Evolutionary conservation across 2,888 invertebrate genomes (phyloP).

Genomic region (Epirrhoe alternata): DNA sequence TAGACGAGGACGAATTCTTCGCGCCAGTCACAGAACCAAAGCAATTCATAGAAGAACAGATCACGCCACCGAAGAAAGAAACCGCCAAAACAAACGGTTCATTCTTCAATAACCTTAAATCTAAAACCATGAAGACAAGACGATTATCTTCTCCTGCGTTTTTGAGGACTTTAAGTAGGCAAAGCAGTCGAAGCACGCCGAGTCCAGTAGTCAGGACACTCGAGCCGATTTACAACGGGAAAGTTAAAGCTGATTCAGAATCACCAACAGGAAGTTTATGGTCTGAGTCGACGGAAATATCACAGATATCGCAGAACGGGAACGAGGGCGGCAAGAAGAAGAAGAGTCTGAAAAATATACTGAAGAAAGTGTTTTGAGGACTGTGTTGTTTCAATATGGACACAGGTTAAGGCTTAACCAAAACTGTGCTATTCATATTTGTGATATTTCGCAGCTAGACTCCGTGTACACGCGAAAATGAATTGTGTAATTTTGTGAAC

Average conservation of each 20-base stretch:
- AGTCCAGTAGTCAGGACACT: slow-evolving; percentile 67
- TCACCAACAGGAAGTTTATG: slow-evolving; percentile 79
- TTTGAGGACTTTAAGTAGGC: slow-evolving; percentile 83
- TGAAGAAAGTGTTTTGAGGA: slow-evolving; percentile 91
- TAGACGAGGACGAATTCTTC: slow-evolving; percentile 85
- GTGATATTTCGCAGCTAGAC: background rate
- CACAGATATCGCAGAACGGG: slow-evolving; percentile 69
- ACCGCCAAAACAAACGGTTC: slow-evolving; percentile 77
- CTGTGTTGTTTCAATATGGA: slow-evolving; percentile 45
- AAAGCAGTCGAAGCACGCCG: slow-evolving; percentile 74
- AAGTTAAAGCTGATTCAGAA: slow-evolving; percentile 71
- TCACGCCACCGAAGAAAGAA: slow-evolving; percentile 61
- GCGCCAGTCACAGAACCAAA: slow-evolving; percentile 78
- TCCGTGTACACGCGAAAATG: background rate
- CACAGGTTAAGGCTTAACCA: slow-evolving; percentile 31
- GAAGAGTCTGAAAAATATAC: slow-evolving; percentile 90
- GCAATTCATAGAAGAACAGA: slow-evolving; percentile 64
- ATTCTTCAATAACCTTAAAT: slow-evolving; percentile 75
- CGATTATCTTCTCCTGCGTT: slow-evolving; percentile 86
- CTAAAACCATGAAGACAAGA: slow-evolving; percentile 81
- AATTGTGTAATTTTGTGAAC: no score
- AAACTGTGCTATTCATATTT: background rate
- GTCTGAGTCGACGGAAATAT: slow-evolving; percentile 79
- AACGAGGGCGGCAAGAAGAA: slow-evolving; percentile 82
- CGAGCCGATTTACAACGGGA: slow-evolving; percentile 74